A percentile compares a stretch with the other conserved stretches of the same genome.
Conservation (phyloP, 2,113 vertebrate genomes). For the Colaptes auratus region DNA sequence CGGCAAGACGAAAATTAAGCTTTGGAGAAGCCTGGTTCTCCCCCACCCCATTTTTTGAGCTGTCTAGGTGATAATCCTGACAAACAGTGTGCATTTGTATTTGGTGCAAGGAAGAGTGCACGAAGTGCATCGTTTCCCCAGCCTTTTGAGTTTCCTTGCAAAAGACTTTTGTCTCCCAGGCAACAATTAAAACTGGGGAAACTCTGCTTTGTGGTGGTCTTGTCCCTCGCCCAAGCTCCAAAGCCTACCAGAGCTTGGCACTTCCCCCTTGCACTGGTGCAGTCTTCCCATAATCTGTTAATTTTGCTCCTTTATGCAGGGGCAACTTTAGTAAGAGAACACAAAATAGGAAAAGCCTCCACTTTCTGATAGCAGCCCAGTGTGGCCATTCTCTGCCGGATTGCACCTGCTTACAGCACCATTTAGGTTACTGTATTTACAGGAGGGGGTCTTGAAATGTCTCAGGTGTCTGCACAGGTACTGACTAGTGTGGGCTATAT, state of each 20-base stretch:
- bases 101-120: slow-evolving; percentile 42
- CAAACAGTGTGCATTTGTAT: slow-evolving; percentile 52
- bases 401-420: neutral
- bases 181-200: slow-evolving; percentile 75
- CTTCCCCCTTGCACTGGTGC: neutral
- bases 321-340: neutral
- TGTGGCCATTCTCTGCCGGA: neutral
- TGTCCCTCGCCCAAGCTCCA: neutral
- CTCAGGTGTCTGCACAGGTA: neutral
- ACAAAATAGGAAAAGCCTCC: neutral
- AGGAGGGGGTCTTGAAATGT: neutral
- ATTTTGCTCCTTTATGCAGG: slow-evolving; percentile 32
- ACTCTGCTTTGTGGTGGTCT: slow-evolving; percentile 56
- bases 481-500: neutral
- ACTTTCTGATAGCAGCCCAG: neutral
- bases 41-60: slow-evolving; percentile 11
- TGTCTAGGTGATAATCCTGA: slow-evolving; percentile 61
- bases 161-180: slow-evolving; percentile 77
- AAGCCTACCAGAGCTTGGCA: neutral
- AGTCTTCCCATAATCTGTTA: slow-evolving; percentile 37
- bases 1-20: neutral
- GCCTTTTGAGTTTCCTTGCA: slow-evolving; percentile 71
- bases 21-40: neutral
- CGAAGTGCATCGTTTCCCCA: slow-evolving; percentile 57
- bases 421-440: neutral